Base-by-base conservation (phyloP, 2,888 invertebrate genomes). In the Drosophila monieri region DNA sequence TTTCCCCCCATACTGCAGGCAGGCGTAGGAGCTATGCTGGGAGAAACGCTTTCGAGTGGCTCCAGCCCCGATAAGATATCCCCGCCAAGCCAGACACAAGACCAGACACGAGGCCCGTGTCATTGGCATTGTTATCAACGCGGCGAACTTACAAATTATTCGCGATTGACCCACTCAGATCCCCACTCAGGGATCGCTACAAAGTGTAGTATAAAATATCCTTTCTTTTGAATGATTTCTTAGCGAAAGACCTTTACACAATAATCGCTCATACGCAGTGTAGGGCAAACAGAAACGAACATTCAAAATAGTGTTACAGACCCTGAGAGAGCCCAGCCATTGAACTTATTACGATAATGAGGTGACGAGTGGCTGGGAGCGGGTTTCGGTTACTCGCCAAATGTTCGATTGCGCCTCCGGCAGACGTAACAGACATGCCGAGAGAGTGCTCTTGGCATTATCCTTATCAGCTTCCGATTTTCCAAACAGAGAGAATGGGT, bases 391-490 rank as follows among this genome's bases (percentile, higher is more conserved):
- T 58, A 14, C 47, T 56, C 56, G 15, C 48, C 39, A 25, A 27
- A 78, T 78, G 85, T 77, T 73, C 80, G 76, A 81, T 51, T 27
- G 35, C 37, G 37, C 15, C 43, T 35, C 35, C 14, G 25, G 39
- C 54, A 49, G 48, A 39, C 67, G 37, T 32, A 43, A 39, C 67
- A 44, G 43, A 27, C 57, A 47, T 52, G 37, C 46, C 25, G 35
- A 23, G 51, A 43, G 47, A 35, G 21, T 10, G 18, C 39, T 61
- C 23, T 39, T 44, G 44, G 49, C 47, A 62, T 72, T 85, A 69
- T 88, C 88, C 85, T 85, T 85, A 85, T 85, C 85, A 78, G 79
- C 62, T 53, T 61, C 53, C 41, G 49, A 74, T 41, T 41, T 15
- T 4, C 14, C 14, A 27, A 15, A 15, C 10, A 9, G 67, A 35